Evolutionary conservation across 2,888 invertebrate genomes (phyloP), one percentile per base, ranked within the genome.

Genomic region (Caenorhabditis wallacei): DNA sequence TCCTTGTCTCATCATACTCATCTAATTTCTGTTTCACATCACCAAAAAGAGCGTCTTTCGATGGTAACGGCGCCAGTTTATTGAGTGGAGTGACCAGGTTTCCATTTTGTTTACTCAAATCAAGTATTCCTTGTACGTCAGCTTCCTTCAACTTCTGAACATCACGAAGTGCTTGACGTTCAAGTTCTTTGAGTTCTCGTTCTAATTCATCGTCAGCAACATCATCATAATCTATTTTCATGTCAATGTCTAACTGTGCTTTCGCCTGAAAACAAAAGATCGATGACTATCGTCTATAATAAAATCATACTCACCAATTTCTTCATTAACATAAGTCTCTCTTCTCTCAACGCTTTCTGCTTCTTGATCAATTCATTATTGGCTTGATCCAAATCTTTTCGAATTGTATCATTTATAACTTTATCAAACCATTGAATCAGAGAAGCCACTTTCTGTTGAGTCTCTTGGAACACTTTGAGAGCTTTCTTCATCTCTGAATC

Each of bases 371-470:
- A 92, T 84, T 90, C 92, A 37, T 92, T 92, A 20, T 92, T 93
- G 1, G 93, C 92, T 43, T 91, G 91, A 54, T 92, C 92, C 79
- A 94, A 84, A 87, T 94, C 94, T 83, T 92, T 92, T 64, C 92
- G 87, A 56, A 94, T 94, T 8, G 93, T 94, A 10, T 92, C 92
- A 46, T 93, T 92, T 59, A 94, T 93, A 10, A 94, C 94, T 54
- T 92, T 89, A 61, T 88, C 88, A 87, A 94, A 93, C 94, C 94
- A 94, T 85, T 94, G 94, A 11, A 93, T 89, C 3, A 94, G 89
- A 1, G 94, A 93, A 3, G 92, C 92, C 48, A 92, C 91, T 71
- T 93, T 91, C 82, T 92, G 92, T 85, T 93, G 92, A 1, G 93
- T 93, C 18, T 92, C 92, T 61, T 91, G 90, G 90, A 93, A 94